Evolutionary conservation across 1,140 invertebrate genomes (phyloP).

Genomic region (Ostrea edulis): DNA sequence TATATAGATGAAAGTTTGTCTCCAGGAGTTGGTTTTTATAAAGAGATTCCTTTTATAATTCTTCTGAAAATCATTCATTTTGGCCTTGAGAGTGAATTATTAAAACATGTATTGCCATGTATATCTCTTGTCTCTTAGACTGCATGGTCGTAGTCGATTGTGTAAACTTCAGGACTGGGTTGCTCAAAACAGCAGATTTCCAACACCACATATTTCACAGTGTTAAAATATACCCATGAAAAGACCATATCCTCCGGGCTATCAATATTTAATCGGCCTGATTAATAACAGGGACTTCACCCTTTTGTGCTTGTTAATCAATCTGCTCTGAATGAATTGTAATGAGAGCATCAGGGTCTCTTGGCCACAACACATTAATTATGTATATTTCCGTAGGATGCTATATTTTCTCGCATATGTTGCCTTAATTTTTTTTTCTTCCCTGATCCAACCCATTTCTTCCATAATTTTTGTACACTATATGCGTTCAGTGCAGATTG

Average conservation of each 20-base stretch:
- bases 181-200: no score
- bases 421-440: not conserved
- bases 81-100: no score
- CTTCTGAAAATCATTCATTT: no score
- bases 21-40: no score
- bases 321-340: not conserved
- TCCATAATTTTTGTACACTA: not conserved
- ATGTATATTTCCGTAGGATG: not conserved
- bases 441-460: not conserved
- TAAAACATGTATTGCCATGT: no score
- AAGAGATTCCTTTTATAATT: no score
- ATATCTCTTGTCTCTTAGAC: no score
- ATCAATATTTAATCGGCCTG: slow-evolving; percentile 24
- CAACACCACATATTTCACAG: not conserved
- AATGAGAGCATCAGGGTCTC: not conserved
- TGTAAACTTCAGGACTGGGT: no score
- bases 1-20: no score
- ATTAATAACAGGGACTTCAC: slow-evolving; percentile 22
- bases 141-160: no score
- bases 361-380: not conserved
- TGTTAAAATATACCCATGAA: not conserved
- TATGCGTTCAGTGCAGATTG: not conserved
- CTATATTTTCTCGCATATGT: slow-evolving; percentile 1
- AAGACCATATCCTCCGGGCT: not conserved
- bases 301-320: not conserved